phyloP scores from a whole-genome alignment of 2,888 invertebrate species.

The Drosophila mayaguana region DNA sequence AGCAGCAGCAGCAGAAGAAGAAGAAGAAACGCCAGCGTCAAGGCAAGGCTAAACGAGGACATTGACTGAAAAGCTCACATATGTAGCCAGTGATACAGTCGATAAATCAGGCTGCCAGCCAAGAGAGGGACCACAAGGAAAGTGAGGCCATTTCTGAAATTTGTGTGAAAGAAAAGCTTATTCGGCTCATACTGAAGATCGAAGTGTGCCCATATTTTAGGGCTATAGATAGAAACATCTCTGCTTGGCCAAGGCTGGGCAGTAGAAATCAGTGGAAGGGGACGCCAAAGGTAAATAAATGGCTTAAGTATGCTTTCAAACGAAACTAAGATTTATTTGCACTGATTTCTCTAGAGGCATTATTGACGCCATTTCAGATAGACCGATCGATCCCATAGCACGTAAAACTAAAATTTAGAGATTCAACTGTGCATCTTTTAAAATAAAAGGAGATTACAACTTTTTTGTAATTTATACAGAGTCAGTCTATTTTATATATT shows the following conservation, averaged over 20 bases:
- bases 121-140: background rate
- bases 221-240: background rate
- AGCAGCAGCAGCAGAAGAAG: slow-evolving; percentile 15
- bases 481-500: too few species aligned
- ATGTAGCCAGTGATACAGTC: slow-evolving; percentile 1
- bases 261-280: background rate
- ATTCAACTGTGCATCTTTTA: too few species aligned
- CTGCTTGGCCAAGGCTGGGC: background rate
- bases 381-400: too few species aligned
- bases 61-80: slow-evolving; percentile 5
- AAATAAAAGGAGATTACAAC: too few species aligned
- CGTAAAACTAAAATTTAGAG: too few species aligned
- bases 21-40: slow-evolving; percentile 8
- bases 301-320: background rate
- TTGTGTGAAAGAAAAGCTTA: background rate
- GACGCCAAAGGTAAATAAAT: background rate
- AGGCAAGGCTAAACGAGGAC: slow-evolving; percentile 3
- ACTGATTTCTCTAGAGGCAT: background rate
- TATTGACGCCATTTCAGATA: background rate
- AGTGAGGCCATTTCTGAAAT: background rate
- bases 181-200: background rate
- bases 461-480: too few species aligned
- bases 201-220: background rate
- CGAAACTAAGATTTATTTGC: background rate
- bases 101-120: background rate